Base-by-base conservation (phyloP, 2,113 vertebrate genomes). In the Columba janthina region DNA sequence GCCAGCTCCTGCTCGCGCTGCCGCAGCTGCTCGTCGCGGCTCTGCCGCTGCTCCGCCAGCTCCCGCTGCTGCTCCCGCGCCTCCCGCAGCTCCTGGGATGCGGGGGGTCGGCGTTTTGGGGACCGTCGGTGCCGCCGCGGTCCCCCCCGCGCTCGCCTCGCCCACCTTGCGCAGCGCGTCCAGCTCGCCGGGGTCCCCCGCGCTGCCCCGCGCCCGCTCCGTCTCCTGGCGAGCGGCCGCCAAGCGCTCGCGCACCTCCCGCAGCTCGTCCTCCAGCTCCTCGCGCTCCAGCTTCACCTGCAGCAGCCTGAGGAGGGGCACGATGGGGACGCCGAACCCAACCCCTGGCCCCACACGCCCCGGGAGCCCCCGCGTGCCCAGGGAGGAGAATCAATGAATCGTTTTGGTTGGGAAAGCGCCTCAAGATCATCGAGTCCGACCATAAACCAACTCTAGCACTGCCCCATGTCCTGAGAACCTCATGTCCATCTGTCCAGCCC, bases 261-360 rank as follows among this genome's bases (percentile, higher is more conserved):
- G 98, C 67, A 99, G 88, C 81, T 99, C 99, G 58, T 99, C 99
- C 85, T 99, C 99, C 40, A 97, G 97, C 86, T 99, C 99, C n/a
- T 99, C 99, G 93, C 99, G 99, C 94, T 99, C 99, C 97, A 99
- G 96, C 72, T 98, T 98, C 58, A 98, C 88, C 97, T 99, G 99
- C 74, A 99, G 93, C 67, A 99, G 97, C 93, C 99, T 99, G 95
- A 51, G 61, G 9, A 48, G 53, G 65, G 31, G 24, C 64, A 36
- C 42, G 42, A 17, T 44, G 42, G 42, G 42, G 42, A 16, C 42
- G 8, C 16, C 42, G 42, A 44, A 17, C 42, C 42, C 42, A 6
- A 15, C 15, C 42, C 42, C 14, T 11, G 42, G 14, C 42, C 42
- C 42, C 42, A 44, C 7, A 16, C 42, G 42, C 42, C 16, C 42